Conservation (phyloP, 92 coral and sea anemone genomes). For the Palythoa grandiflora region DNA sequence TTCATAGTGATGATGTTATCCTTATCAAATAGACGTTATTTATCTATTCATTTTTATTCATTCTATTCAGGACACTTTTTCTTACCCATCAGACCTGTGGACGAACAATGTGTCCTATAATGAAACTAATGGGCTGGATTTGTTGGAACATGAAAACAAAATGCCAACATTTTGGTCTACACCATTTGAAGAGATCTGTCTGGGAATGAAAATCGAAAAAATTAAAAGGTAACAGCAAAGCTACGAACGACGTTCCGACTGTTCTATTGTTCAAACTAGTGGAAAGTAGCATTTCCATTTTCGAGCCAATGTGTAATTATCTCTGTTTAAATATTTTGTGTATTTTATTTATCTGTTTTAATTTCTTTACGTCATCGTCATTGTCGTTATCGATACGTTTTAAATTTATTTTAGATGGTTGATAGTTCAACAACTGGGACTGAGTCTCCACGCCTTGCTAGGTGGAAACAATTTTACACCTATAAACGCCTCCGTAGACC, state of each 20-base stretch:
- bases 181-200: slow-evolving; percentile 61
- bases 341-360: too few relatives aligned
- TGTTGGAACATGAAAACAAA: slow-evolving; percentile 59
- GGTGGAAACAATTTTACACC: background rate
- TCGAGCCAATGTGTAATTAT: background rate
- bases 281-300: background rate
- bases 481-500: background rate
- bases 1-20: too few relatives aligned
- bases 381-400: background rate
- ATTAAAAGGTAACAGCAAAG: background rate
- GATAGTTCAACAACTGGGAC: background rate
- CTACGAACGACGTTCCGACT: background rate
- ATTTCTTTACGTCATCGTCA: too few relatives aligned
- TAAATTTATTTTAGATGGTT: background rate
- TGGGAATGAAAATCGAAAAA: slow-evolving; percentile 71
- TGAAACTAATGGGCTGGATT: slow-evolving; percentile 47
- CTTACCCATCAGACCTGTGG: slow-evolving; percentile 66
- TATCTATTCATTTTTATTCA: too few relatives aligned
- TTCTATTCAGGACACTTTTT: slow-evolving; percentile 79
- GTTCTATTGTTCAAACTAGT: background rate
- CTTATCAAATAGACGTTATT: too few relatives aligned
- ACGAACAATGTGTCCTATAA: slow-evolving; percentile 33
- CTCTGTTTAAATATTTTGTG: too few relatives aligned
- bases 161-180: slow-evolving; percentile 74
- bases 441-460: background rate